Evolutionary conservation across 2,888 invertebrate species (phyloP), one percentile per base, ranked within the genome.

Genomic region (Xylocampa areola): DNA sequence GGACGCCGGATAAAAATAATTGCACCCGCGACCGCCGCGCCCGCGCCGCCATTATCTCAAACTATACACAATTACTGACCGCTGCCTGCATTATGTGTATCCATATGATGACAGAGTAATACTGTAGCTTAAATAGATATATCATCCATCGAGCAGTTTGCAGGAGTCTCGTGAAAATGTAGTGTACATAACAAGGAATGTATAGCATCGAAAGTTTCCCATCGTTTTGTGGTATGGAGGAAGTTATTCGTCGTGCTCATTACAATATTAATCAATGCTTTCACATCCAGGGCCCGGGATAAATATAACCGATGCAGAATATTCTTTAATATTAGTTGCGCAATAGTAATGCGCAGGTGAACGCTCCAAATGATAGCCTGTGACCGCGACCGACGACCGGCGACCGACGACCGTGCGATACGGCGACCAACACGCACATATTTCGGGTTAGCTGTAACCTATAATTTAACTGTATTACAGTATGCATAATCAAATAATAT

Each of bases 251-350:
- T 84, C 79, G 83, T 79, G 81, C 88, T 91, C 90, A 91, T 92
- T 91, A 91, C 84, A 89, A 89, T 91, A 91, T 91, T 91, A 91
- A 91, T 91, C 87, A 90, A 89, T 88, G 88, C 85, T 87, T 68
- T 75, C 86, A 85, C 84, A 86, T 87, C 72, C 75, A 69, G 54
- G 80, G 72, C 76, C 30, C 77, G 82, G 82, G 81, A 85, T 85
- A 81, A 82, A 88, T 83, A 81, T 79, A 81, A 77, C 79, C 80
- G 80, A 77, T 68, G 81, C 84, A 80, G 81, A 84, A 84, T 80
- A 81, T 77, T 78, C 65, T 80, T 84, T 85, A 86, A 83, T 86
- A 79, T 82, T 76, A 77, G 82, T 85, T 84, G 88, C 81, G 81
- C 85, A 80, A 82, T 85, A 82, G 82, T 84, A 84, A 86, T 84